phyloP scores from a whole-genome alignment of 1,140 invertebrate species.

The Chironomus striatipennis region DNA sequence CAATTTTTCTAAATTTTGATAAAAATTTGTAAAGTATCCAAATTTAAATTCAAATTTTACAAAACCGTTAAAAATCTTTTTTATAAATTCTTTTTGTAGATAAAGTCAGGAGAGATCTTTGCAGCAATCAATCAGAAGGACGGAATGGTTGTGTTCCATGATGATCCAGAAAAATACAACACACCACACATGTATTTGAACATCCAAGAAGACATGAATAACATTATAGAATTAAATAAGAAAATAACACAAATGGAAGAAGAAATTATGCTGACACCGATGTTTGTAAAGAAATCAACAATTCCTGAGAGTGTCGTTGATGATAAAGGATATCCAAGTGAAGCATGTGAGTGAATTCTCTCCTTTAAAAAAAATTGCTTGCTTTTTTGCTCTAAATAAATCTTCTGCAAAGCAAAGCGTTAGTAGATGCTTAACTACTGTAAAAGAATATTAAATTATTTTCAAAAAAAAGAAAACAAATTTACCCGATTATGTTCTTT shows the following conservation, averaged over 20 bases:
- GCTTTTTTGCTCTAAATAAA: neutral
- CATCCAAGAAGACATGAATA: conserved; percentile 79
- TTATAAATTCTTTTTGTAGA: conserved; percentile 55
- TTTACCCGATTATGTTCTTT: neutral
- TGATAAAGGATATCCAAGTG: conserved; percentile 17
- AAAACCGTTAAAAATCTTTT: neutral
- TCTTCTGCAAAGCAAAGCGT: neutral
- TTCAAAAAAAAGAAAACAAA: too few relatives aligned
- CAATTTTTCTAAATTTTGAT: too few relatives aligned
- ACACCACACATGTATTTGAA: conserved; percentile 76
- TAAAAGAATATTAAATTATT: too few relatives aligned
- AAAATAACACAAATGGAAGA: conserved; percentile 88
- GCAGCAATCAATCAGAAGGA: conserved; percentile 96
- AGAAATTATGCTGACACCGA: conserved; percentile 84
- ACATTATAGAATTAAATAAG: conserved; percentile 77
- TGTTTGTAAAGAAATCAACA: conserved; percentile 40
- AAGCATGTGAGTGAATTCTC: neutral
- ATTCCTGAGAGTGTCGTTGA: neutral
- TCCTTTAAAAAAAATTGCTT: neutral
- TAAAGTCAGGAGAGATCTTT: conserved; percentile 94
- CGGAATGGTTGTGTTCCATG: conserved; percentile 94
- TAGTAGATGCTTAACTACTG: too few relatives aligned
- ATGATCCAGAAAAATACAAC: conserved; percentile 93
- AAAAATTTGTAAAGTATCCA: too few relatives aligned
- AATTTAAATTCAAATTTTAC: too few relatives aligned